These are phyloP conservation scores for Catharus bicknelli DNA, from an alignment of 2,113 vertebrate genomes.

Conservation along the genomic window DNA sequence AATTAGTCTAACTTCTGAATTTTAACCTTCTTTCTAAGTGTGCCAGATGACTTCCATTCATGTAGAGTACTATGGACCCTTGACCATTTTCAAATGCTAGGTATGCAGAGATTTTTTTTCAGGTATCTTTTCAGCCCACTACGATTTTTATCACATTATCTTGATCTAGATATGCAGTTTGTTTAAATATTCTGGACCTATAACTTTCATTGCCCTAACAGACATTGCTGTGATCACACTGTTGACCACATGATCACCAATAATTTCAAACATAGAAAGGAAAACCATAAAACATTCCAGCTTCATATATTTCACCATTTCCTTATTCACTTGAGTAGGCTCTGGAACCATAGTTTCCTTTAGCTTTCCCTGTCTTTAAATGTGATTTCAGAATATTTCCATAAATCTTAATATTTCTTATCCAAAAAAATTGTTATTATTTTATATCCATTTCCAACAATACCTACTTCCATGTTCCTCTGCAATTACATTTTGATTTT, in stretches of 20 bases:
- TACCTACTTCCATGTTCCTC: not conserved
- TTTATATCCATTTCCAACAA: not conserved
- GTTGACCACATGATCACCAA: not conserved
- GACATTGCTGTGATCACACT: not conserved
- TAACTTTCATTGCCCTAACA: not conserved
- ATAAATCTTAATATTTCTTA: not conserved
- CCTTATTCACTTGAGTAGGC: not conserved
- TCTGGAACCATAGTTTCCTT: not conserved
- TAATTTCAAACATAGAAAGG: not conserved
- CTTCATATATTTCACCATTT: not conserved
- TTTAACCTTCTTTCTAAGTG: not conserved
- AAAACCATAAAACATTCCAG: not conserved
- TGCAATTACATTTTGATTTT: not conserved
- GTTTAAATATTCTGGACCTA: not conserved
- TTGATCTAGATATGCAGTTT: not conserved
- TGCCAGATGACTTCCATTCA: not conserved
- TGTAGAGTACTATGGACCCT: not conserved
- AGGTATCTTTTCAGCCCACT: not conserved
- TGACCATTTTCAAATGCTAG: not conserved
- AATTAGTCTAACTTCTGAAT: not conserved
- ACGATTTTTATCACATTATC: not conserved
- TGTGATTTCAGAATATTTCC: not conserved
- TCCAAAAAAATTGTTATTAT: not conserved
- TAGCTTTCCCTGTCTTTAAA: not conserved
- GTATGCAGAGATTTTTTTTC: not conserved